phyloP scores from a whole-genome alignment of 2,888 invertebrate genomes.

The Andrena bicolor region DNA sequence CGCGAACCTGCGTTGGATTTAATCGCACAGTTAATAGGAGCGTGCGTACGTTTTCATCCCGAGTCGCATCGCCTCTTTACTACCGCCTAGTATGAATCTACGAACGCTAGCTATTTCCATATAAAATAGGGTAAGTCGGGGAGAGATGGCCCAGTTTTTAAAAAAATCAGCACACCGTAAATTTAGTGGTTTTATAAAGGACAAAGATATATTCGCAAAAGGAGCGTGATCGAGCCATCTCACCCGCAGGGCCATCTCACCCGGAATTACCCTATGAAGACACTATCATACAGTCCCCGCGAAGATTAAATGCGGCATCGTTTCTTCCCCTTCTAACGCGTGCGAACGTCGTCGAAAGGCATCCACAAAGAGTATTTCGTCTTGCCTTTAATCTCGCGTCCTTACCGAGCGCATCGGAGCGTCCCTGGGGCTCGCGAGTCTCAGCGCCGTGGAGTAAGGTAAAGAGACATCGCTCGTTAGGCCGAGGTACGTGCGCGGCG shows the following conservation, averaged over 20 bases:
- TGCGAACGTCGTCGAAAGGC: not conserved
- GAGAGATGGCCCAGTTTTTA: no score
- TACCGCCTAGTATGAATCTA: no score
- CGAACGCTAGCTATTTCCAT: no score
- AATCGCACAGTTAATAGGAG: conserved; percentile 16
- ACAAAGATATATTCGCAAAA: no score
- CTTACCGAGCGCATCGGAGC: not conserved
- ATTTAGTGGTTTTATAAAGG: no score
- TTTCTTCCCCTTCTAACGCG: not conserved
- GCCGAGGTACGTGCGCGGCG: not conserved
- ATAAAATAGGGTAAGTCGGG: no score
- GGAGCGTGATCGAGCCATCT: no score
- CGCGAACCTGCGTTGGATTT: conserved; percentile 6
- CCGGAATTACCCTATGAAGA: no score
- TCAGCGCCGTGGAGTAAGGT: not conserved
- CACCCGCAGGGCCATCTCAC: no score
- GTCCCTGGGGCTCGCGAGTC: not conserved
- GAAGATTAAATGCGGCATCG: not conserved
- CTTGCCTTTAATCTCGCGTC: conserved; percentile 19
- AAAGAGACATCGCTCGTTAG: conserved; percentile 1
- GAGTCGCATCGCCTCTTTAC: not conserved
- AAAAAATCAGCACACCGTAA: no score
- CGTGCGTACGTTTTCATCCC: not conserved
- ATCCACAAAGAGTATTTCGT: not conserved
- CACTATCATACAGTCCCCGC: not conserved